These are phyloP conservation scores for Watsonalla binaria DNA, from an alignment of 2,888 invertebrate genomes.

Conservation along the genomic window DNA sequence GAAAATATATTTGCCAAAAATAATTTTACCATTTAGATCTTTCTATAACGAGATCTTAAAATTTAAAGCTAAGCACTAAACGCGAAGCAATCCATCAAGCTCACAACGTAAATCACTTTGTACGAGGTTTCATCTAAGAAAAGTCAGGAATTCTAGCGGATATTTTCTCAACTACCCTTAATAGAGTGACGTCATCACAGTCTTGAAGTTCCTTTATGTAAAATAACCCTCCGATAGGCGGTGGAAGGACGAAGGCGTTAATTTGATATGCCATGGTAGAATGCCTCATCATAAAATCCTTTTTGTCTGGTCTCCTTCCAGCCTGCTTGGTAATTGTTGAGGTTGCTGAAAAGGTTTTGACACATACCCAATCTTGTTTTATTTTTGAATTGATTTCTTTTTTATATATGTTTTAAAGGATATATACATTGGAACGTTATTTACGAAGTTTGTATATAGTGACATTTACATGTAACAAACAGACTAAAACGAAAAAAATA, in stretches of 20 bases:
- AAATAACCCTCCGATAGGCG: slow-evolving; percentile 7
- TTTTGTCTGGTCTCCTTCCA: slow-evolving; percentile 18
- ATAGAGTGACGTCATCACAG: slow-evolving; percentile 3
- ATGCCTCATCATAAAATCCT: slow-evolving; percentile 30
- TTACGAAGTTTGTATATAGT: too few species aligned
- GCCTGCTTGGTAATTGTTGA: slow-evolving; percentile 10
- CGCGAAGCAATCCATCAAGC: slow-evolving; percentile 1
- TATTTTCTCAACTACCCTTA: neutral
- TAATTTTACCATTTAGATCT: neutral
- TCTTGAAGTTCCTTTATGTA: slow-evolving; percentile 10
- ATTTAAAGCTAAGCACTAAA: neutral
- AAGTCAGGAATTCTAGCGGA: neutral
- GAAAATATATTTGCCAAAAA: neutral
- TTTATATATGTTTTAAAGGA: too few species aligned
- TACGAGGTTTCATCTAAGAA: neutral
- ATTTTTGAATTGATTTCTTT: too few species aligned
- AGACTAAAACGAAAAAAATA: too few species aligned
- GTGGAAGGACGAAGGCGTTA: slow-evolving; percentile 23
- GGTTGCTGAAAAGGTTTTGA: neutral
- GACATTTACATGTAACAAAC: too few species aligned
- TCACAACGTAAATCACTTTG: neutral
- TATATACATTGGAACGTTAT: too few species aligned
- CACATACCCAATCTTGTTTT: neutral
- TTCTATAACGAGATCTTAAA: neutral
- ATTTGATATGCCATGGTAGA: slow-evolving; percentile 22